Evolutionary conservation across 2,888 invertebrate genomes (phyloP).

Genomic region (Taphrorychus bicolor): DNA sequence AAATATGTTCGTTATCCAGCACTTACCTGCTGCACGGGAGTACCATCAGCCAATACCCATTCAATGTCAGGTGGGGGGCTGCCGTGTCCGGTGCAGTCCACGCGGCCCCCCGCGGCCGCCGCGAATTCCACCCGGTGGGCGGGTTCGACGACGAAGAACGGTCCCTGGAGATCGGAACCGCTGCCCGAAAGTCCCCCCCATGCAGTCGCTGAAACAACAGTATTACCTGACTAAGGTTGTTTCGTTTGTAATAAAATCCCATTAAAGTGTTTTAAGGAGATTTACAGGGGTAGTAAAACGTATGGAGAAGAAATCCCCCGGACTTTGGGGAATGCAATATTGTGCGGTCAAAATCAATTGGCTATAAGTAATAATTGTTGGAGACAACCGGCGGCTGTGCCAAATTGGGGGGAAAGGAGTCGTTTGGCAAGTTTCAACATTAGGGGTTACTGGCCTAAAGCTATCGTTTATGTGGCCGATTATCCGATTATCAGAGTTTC

Average conservation of each 20-base stretch:
- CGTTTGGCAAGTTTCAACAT: not conserved
- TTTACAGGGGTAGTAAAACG: no score
- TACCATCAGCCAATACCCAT: conserved; percentile 78
- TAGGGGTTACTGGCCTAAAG: not conserved
- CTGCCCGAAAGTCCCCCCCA: conserved; percentile 46
- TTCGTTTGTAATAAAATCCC: no score
- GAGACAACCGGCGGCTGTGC: not conserved
- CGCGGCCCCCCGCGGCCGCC: conserved; percentile 74
- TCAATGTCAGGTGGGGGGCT: conserved; percentile 77
- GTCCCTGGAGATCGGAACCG: conserved; percentile 72
- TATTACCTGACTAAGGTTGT: no score
- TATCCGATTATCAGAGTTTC: not conserved
- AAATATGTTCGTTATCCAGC: no score
- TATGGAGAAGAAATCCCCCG: no score
- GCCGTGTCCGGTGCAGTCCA: conserved; percentile 74
- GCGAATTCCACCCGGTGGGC: conserved; percentile 79
- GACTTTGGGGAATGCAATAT: no score
- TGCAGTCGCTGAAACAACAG: conserved; percentile 47
- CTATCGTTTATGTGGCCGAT: not conserved
- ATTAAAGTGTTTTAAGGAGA: no score
- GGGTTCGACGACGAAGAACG: conserved; percentile 72
- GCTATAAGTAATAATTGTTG: not conserved
- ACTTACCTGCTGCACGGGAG: conserved; percentile 67
- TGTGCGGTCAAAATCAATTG: no score
- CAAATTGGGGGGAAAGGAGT: not conserved